Conservation (phyloP, 2,888 invertebrate genomes). For the Limnephilus rhombicus region DNA sequence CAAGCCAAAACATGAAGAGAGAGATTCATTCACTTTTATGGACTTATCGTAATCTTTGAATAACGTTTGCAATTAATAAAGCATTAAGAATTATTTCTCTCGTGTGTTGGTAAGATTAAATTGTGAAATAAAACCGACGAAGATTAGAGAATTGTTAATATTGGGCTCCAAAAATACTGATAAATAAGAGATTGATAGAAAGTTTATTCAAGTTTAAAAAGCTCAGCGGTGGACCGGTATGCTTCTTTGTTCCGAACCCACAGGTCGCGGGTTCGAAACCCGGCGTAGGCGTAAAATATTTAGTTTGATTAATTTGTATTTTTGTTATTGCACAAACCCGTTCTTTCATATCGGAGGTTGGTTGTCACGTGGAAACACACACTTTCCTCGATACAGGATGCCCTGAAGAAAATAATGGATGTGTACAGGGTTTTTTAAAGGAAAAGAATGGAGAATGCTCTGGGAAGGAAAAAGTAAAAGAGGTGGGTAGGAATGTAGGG, state of each 20-base stretch:
- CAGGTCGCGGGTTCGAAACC: not conserved
- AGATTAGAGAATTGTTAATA: not conserved
- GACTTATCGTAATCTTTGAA: not conserved
- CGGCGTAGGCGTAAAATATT: not conserved
- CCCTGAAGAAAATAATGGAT: no score
- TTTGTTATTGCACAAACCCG: not conserved
- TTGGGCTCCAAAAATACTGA: not conserved
- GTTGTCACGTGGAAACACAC: no score
- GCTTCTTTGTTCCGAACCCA: not conserved
- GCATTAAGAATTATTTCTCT: constrained; percentile 1
- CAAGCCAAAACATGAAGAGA: not conserved
- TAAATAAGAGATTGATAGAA: not conserved
- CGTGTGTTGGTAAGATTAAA: not conserved
- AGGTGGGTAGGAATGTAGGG: no score
- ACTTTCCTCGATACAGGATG: no score
- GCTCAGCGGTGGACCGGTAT: not conserved
- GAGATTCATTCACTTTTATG: not conserved
- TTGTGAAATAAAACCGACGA: not conserved
- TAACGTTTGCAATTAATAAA: constrained; percentile 19
- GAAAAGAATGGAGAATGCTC: no score
- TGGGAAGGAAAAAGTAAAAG: no score
- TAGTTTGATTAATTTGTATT: not conserved
- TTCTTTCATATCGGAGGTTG: no score
- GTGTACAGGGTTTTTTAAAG: no score
- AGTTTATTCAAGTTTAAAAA: not conserved